Conservation (phyloP, 2,113 vertebrate genomes). For the Peromyscus leucopus region DNA sequence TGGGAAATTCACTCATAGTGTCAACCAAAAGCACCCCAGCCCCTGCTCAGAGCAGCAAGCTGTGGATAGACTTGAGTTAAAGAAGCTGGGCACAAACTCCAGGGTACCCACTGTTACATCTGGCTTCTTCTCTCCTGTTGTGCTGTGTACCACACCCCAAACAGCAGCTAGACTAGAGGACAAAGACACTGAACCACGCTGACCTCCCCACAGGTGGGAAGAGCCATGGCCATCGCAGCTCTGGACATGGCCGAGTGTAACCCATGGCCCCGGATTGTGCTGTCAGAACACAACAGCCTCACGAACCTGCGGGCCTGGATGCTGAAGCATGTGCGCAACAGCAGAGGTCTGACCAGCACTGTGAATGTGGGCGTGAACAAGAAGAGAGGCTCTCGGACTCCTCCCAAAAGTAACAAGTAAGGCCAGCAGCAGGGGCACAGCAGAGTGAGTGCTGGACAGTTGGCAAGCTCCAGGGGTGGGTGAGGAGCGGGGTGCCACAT, state of each 20-base stretch:
- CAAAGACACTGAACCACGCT: background rate
- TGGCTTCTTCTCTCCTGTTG: background rate
- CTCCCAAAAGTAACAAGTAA: slow-evolving; percentile 90
- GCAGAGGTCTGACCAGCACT: slow-evolving; percentile 84
- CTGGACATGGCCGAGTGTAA: slow-evolving; percentile 97
- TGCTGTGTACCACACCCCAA: background rate
- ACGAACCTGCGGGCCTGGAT: slow-evolving; percentile 95
- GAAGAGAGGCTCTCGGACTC: slow-evolving; percentile 84
- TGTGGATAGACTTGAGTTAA: background rate
- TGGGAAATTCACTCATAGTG: background rate
- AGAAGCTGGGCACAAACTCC: background rate
- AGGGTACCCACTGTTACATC: background rate
- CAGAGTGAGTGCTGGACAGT: background rate
- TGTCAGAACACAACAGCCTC: slow-evolving; percentile 95
- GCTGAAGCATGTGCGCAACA: slow-evolving; percentile 94
- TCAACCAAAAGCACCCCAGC: background rate
- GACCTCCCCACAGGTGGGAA: slow-evolving; percentile 90
- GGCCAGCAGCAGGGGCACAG: slow-evolving; percentile 18
- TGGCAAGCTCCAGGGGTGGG: background rate
- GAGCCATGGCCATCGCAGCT: slow-evolving; percentile 94
- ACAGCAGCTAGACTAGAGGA: background rate
- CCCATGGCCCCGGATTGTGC: slow-evolving; percentile 95
- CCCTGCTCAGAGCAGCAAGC: background rate
- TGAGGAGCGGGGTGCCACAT: background rate
- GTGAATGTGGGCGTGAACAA: slow-evolving; percentile 68